A percentile compares a stretch with the other conserved stretches of the same genome.
Evolutionary conservation across 1,140 invertebrate genomes (phyloP).

Genomic region (Diuraphis noxia): DNA sequence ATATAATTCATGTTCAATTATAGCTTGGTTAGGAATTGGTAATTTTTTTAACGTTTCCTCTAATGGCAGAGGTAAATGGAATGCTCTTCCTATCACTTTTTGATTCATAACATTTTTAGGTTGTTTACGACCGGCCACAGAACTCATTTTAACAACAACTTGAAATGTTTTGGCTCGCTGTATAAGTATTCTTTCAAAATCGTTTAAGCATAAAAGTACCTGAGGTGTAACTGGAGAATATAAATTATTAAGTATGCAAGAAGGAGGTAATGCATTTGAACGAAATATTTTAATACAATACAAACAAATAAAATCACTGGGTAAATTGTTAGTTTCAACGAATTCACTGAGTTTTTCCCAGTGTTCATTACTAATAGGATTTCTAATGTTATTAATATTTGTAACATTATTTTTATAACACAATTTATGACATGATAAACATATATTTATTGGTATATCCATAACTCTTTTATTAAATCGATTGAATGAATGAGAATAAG

Average conservation of each 20-base stretch:
- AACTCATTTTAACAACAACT: slow-evolving; percentile 57
- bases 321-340: not conserved
- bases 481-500: too few relatives aligned
- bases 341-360: not conserved
- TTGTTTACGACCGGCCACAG: slow-evolving; percentile 58
- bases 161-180: slow-evolving; percentile 60
- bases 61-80: slow-evolving; percentile 59
- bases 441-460: slow-evolving; percentile 22
- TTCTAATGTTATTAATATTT: not conserved
- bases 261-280: not conserved
- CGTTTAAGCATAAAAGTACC: slow-evolving; percentile 56
- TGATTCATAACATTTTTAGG: slow-evolving; percentile 56
- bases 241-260: slow-evolving; percentile 55
- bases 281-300: slow-evolving; percentile 51
- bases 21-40: slow-evolving; percentile 56
- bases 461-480: too few relatives aligned
- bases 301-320: slow-evolving; percentile 40
- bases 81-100: slow-evolving; percentile 59
- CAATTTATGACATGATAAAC: slow-evolving; percentile 15
- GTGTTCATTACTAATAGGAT: not conserved
- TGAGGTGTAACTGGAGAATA: slow-evolving; percentile 41
- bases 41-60: slow-evolving; percentile 58
- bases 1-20: slow-evolving; percentile 52
- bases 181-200: slow-evolving; percentile 58
- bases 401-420: not conserved